Percentiles rank a stretch among this genome's conserved stretches.
These are phyloP conservation scores for Chymomyza procnemis DNA, from an alignment of 2,888 invertebrate species.

Conservation along the genomic window DNA sequence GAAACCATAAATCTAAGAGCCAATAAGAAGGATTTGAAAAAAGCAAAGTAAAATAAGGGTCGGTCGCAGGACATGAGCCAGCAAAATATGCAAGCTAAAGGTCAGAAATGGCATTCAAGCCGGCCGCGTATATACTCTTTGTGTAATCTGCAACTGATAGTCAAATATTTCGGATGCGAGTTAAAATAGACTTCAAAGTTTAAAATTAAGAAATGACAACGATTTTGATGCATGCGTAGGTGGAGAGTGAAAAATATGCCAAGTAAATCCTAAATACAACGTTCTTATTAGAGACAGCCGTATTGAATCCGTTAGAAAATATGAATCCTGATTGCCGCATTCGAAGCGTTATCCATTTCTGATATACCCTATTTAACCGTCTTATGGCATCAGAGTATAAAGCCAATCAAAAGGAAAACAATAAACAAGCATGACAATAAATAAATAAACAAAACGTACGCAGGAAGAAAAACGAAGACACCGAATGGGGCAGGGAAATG, in stretches of 20 bases:
- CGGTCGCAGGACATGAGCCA: conserved; percentile 26
- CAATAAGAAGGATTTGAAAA: conserved; percentile 47
- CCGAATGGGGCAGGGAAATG: neutral
- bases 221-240: too few relatives aligned
- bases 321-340: neutral
- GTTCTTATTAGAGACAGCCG: too few relatives aligned
- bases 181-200: neutral
- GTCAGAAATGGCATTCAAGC: neutral
- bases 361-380: neutral
- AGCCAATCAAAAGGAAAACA: conserved; percentile 65
- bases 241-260: too few relatives aligned
- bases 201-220: too few relatives aligned
- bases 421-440: conserved; percentile 70
- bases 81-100: conserved; percentile 23
- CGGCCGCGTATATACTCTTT: conserved; percentile 16
- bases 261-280: too few relatives aligned
- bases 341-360: neutral
- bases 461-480: conserved; percentile 12
- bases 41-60: conserved; percentile 22
- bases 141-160: neutral
- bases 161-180: neutral
- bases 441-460: conserved; percentile 52
- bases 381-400: conserved; percentile 5
- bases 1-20: conserved; percentile 57
- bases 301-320: too few relatives aligned